Base-by-base conservation (phyloP, 2,797 vertebrate genomes). In the Staurois parvus region DNA sequence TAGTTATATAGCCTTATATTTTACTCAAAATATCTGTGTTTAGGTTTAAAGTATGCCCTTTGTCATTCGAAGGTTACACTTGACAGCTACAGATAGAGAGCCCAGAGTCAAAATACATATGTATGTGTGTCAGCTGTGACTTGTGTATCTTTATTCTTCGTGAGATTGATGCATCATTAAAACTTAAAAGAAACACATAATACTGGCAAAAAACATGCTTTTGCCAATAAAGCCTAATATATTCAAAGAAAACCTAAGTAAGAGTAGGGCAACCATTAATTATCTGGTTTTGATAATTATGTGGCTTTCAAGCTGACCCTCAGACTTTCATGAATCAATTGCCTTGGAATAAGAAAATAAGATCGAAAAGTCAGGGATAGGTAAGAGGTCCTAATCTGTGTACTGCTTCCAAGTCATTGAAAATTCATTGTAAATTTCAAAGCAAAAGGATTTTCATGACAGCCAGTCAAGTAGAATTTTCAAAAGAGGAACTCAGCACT, bases 91-190 rank as follows among this genome's bases (percentile, higher is more conserved):
- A 74, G 26, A 74, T 24, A n/a, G 5, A 77, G 19, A 37, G 75
- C 52, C 52, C 75, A 77, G 64, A 59, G 75, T 34, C 56, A 40
- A 28, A 62, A 62, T 62, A 32, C 52, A 64, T 64, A 32, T 56
- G 48, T 30, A 56, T 77, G 62, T 77, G 30, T 77, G 40, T 77
- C 62, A 30, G 62, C 75, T 62, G 75, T 77, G 26, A 52, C 45
- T 76, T n/a, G 21, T 56, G 59, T 76, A 24, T 59, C 19, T 59
- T 59, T 59, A 59, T n/a, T 24, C 52, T 59, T 59, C n/a, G 52
- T 4, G 21, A 59, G 21, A 59, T 59, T 1, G 52, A 59, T 59
- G 21, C 52, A 24, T 1, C 11, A 59, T 24, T 1, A 59, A 59
- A 59, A 59, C 4, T 8, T 59, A 0, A 59, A 21, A 59, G 48